Evolutionary conservation across 1,140 invertebrate species (phyloP), one percentile per base, ranked within the genome.

Genomic region (Zaprionus camerounensis): DNA sequence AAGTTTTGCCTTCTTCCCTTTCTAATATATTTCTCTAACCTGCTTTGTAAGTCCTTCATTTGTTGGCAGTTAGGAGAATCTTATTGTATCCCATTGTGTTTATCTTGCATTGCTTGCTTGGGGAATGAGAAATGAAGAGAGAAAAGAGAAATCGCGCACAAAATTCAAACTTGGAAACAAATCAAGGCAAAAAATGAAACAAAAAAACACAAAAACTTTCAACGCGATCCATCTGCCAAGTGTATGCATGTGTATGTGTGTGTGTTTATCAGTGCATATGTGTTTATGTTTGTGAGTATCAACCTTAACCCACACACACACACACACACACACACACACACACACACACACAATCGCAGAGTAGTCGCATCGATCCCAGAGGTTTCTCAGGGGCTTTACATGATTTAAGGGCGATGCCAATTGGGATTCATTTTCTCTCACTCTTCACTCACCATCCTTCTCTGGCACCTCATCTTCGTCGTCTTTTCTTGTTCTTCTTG

Each of bases 311-410:
- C 9, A 36, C 34, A 41, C 9, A 36, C 12, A 41, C 12, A 34
- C 28, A 44, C 41, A 41, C 22, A n/a, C n/a, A n/a, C n/a, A 12
- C 15, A 28, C 12, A 44, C 49, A 63, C n/a, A 49, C 15, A 49
- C 26, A 31, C 44, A 51, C 61, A 51, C 44, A 51, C 44, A 64
- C 46, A 38, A 46, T 26, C 15, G 17, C 31, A 65, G 20, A 55
- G 49, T 26, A 11, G 15, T 56, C 66, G 57, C 72, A 83, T 81
- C 63, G 82, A 81, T 84, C 81, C 78, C 77, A 72, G 59, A 58
- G 68, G 68, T 68, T 80, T 83, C 58, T 24, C 17, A 20, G 28
- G 69, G 57, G 62, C 26, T 36, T 65, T 58, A 66, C 62, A 72
- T 72, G 70, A 72, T 72, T 72, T 66, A 72, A 72, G 55, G 62